These are phyloP conservation scores for Lucifuga dentata DNA, from an alignment of 2,113 vertebrate species.

Conservation along the genomic window DNA sequence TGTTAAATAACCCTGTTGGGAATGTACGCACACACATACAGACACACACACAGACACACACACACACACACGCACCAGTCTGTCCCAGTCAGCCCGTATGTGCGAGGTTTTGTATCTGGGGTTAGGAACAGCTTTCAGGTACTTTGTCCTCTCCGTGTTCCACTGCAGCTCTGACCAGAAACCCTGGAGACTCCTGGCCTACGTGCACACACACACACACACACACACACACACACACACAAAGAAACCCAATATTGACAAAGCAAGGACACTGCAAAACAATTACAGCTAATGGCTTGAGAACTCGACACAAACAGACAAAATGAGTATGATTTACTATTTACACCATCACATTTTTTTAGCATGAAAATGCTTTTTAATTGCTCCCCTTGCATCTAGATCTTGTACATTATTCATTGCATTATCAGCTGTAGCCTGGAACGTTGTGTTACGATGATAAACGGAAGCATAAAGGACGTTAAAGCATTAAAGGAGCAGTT, in stretches of 20 bases:
- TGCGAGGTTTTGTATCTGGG: slow-evolving; percentile 83
- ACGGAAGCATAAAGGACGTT: too few relatives aligned
- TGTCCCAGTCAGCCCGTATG: slow-evolving; percentile 83
- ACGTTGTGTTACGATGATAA: too few relatives aligned
- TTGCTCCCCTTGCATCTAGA: background rate
- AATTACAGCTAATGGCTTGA: slow-evolving; percentile 16
- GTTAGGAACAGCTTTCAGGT: slow-evolving; percentile 82
- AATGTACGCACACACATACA: too few relatives aligned
- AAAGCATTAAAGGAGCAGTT: too few relatives aligned
- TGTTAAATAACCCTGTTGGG: background rate
- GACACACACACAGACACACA: slow-evolving; percentile 11
- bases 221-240: slow-evolving; percentile 10
- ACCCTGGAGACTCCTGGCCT: slow-evolving; percentile 84
- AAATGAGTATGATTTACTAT: too few relatives aligned
- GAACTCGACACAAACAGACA: background rate
- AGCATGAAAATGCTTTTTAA: slow-evolving; percentile 23
- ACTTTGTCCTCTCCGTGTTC: slow-evolving; percentile 88
- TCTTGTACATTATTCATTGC: background rate
- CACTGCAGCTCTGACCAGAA: slow-evolving; percentile 92
- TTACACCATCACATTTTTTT: slow-evolving; percentile 16
- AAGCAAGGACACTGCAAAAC: slow-evolving; percentile 48
- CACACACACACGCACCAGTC: slow-evolving; percentile 61
- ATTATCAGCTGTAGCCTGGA: too few relatives aligned
- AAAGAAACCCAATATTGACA: slow-evolving; percentile 16
- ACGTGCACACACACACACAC: slow-evolving; percentile 26